Evolutionary conservation across 2,113 vertebrate species (phyloP).

Genomic region (Gambusia holbrooki): DNA sequence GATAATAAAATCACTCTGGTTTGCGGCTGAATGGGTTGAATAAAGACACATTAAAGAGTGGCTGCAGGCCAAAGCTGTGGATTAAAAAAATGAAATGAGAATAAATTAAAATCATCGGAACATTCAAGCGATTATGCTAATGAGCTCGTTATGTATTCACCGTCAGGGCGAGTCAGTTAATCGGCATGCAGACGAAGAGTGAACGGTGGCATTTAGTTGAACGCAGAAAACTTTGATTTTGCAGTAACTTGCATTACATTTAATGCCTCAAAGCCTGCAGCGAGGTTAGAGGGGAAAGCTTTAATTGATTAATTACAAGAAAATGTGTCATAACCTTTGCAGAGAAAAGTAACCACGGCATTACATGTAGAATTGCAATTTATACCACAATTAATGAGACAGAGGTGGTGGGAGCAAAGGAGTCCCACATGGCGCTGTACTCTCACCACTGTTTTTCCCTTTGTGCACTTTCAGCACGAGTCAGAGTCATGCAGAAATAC

Average conservation of each 20-base stretch:
- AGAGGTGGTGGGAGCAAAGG: no score
- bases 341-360: not conserved
- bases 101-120: constrained; percentile 73
- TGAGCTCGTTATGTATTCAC: constrained; percentile 67
- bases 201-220: constrained; percentile 47
- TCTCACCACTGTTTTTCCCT: no score
- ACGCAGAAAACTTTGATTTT: constrained; percentile 49
- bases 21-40: constrained; percentile 58
- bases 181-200: constrained; percentile 42
- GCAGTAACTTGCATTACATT: constrained; percentile 23
- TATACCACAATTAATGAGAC: no score
- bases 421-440: no score
- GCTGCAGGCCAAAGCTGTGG: constrained; percentile 49
- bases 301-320: constrained; percentile 6
- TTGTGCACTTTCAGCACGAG: no score
- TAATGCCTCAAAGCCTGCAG: constrained; percentile 1
- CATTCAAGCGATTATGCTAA: constrained; percentile 77
- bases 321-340: not conserved
- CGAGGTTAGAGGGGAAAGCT: constrained; percentile 22
- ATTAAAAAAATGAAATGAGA: constrained; percentile 67
- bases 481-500: no score
- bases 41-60: constrained; percentile 68
- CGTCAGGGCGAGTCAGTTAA: constrained; percentile 44
- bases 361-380: not conserved
- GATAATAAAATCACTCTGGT: constrained; percentile 72